Conservation (phyloP, 2,113 vertebrate species). For the Alosa alosa region DNA sequence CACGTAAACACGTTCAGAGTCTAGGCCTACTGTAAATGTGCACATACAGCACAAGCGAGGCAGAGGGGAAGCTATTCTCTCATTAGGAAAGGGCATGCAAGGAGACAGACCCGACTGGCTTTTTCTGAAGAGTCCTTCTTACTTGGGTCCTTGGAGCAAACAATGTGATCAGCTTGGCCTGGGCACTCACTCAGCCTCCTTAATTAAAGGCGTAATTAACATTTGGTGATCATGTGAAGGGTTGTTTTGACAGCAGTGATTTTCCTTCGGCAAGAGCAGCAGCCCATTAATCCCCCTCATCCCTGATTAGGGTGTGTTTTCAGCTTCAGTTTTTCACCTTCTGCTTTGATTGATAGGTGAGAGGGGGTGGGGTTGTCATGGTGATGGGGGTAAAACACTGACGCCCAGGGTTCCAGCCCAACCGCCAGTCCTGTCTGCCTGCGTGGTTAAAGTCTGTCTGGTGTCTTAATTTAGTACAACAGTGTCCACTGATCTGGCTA, state of each 20-base stretch:
- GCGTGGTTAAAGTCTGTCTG: background rate
- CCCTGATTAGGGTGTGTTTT: constrained; percentile 8
- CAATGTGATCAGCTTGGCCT: background rate
- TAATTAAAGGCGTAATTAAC: constrained; percentile 99
- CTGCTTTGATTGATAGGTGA: background rate
- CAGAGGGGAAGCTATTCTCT: too few relatives aligned
- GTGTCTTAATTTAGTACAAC: constrained; percentile 2
- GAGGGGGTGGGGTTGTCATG: background rate
- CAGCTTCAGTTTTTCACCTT: background rate
- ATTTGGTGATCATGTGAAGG: constrained; percentile 94
- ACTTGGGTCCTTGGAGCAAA: background rate
- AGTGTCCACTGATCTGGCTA: background rate
- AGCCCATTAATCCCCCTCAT: constrained; percentile 57
- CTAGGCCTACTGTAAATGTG: too few relatives aligned
- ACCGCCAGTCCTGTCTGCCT: background rate
- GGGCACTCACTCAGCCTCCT: constrained; percentile 91
- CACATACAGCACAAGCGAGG: too few relatives aligned
- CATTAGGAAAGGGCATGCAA: background rate
- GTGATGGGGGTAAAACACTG: background rate
- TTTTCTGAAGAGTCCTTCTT: background rate
- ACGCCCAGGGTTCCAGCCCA: background rate
- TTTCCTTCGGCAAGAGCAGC: constrained; percentile 92
- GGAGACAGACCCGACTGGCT: background rate
- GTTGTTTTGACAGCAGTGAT: constrained; percentile 96
- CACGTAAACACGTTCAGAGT: background rate